Percentiles rank a stretch among this genome's conserved stretches.
Conservation (phyloP, 2,113 vertebrate species). For the Caranx ignobilis region DNA sequence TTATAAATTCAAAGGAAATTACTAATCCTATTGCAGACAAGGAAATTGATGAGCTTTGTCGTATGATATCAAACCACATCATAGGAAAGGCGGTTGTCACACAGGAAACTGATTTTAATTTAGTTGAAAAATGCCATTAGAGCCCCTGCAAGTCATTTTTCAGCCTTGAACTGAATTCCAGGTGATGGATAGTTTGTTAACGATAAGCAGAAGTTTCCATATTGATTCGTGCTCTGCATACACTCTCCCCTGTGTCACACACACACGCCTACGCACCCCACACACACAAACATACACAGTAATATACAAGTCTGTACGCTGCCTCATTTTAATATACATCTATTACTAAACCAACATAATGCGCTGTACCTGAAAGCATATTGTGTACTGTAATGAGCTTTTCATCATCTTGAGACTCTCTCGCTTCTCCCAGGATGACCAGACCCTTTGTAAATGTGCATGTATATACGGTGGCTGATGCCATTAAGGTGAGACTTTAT, state of each 20-base stretch:
- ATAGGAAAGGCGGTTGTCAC: slow-evolving; percentile 44
- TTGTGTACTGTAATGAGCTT: slow-evolving; percentile 37
- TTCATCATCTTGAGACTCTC: slow-evolving; percentile 49
- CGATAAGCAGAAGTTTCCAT: slow-evolving; percentile 42
- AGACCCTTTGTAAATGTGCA: slow-evolving; percentile 4
- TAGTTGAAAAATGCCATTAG: slow-evolving; percentile 43
- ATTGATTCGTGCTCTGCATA: slow-evolving; percentile 48
- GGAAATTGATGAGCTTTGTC: slow-evolving; percentile 57
- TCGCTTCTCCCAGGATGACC: slow-evolving; percentile 32
- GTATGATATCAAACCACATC: slow-evolving; percentile 45
- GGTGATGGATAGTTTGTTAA: slow-evolving; percentile 50
- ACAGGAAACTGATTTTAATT: slow-evolving; percentile 55
- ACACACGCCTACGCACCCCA: not conserved
- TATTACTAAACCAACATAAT: slow-evolving; percentile 67
- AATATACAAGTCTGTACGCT: not conserved
- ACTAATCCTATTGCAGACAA: slow-evolving; percentile 31
- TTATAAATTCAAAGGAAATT: slow-evolving; percentile 39
- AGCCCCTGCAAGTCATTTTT: slow-evolving; percentile 34
- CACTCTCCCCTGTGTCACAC: slow-evolving; percentile 13
- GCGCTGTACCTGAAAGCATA: slow-evolving; percentile 17
- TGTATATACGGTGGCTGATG: not conserved
- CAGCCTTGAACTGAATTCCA: slow-evolving; percentile 26
- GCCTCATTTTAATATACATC: slow-evolving; percentile 45
- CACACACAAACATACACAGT: not conserved
- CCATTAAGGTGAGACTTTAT: slow-evolving; percentile 30